Conservation (phyloP, 2,888 invertebrate species). For the Drosophila setosimentum region DNA sequence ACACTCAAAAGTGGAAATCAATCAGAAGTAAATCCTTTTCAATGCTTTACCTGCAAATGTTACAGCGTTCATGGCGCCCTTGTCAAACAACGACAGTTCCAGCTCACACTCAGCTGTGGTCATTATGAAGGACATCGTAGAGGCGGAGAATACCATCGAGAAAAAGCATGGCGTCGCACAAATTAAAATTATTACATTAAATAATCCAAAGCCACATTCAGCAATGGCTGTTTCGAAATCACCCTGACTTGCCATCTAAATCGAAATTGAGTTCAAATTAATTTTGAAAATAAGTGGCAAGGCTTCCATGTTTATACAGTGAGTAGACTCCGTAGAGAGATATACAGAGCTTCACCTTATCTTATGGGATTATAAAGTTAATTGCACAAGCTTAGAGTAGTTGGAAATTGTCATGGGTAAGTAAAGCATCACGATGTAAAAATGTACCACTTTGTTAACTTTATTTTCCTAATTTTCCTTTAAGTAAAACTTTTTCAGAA, state of each 20-base stretch:
- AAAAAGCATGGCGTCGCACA: slow-evolving; percentile 88
- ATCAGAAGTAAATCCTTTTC: background rate
- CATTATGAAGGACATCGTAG: slow-evolving; percentile 89
- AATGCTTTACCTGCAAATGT: slow-evolving; percentile 88
- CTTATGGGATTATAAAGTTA: background rate
- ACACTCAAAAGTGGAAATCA: slow-evolving; percentile 24
- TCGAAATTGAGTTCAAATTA: background rate
- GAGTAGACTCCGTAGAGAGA: background rate
- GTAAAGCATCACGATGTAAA: background rate
- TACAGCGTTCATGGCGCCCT: slow-evolving; percentile 89
- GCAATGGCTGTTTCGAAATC: slow-evolving; percentile 90
- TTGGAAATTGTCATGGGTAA: background rate
- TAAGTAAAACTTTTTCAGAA: background rate
- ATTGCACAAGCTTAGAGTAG: background rate
- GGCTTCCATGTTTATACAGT: slow-evolving; percentile 12
- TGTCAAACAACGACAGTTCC: slow-evolving; percentile 88
- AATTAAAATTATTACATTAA: slow-evolving; percentile 88
- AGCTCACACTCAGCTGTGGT: slow-evolving; percentile 91
- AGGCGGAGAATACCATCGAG: slow-evolving; percentile 89
- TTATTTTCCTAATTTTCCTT: background rate
- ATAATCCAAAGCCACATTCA: slow-evolving; percentile 89
- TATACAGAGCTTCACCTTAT: background rate
- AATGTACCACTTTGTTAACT: background rate
- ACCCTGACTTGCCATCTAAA: slow-evolving; percentile 74
- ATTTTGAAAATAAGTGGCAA: slow-evolving; percentile 46